These are phyloP conservation scores for Heliconius cydno DNA, from an alignment of 2,888 invertebrate genomes.

Conservation along the genomic window DNA sequence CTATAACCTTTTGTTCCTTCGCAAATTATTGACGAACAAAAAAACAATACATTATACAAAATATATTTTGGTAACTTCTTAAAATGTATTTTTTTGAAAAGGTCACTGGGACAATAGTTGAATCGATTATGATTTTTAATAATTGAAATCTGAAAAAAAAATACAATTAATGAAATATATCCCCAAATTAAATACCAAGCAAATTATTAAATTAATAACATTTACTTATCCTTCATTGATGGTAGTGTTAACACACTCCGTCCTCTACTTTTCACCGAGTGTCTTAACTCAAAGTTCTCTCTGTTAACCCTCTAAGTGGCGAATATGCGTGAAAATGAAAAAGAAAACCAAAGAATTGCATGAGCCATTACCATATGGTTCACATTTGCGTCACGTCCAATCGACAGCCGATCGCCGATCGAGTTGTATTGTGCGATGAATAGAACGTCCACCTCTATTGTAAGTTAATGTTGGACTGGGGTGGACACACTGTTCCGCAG, in stretches of 20 bases:
- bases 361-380: constrained; percentile 65
- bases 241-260: too few species aligned
- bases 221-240: too few species aligned
- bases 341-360: constrained; percentile 48
- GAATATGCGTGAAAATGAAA: constrained; percentile 19
- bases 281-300: neutral
- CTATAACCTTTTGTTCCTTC: constrained; percentile 24
- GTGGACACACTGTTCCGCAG: constrained; percentile 52
- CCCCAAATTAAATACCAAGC: too few species aligned
- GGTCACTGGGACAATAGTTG: neutral
- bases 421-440: constrained; percentile 75
- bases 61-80: neutral
- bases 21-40: constrained; percentile 18
- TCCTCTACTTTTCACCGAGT: neutral
- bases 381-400: constrained; percentile 74
- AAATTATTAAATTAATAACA: too few species aligned
- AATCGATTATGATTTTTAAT: neutral
- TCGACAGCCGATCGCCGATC: constrained; percentile 61
- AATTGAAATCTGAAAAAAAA: neutral
- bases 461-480: constrained; percentile 79
- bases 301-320: neutral
- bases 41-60: constrained; percentile 11
- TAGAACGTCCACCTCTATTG: constrained; percentile 83
- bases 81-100: neutral
- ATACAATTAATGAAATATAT: neutral